Base-by-base conservation (phyloP, 2,888 invertebrate genomes). In the Alsophila aescularia region DNA sequence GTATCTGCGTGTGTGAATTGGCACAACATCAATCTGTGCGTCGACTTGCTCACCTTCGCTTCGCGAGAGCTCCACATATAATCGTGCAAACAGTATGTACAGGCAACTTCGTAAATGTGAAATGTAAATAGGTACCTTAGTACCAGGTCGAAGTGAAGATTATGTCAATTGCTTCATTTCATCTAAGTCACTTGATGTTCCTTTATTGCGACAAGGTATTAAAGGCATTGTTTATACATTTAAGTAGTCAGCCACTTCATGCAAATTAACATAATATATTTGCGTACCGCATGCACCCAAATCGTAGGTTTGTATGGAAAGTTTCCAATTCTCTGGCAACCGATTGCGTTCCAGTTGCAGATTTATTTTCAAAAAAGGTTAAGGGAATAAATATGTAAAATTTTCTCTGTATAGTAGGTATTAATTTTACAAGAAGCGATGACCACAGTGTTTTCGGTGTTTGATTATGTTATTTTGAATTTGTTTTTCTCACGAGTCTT, bases 31-130 rank as follows among this genome's bases (percentile, higher is more conserved):
- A 88, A 87, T 69, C 64, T 58, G 64, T 58, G 62, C 56, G 60
- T 63, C 70, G 77, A 61, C 83, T 70, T 58, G 85, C 77, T 87
- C 85, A 87, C 87, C 87, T 89, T 87, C 87, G 76, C 56, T 58
- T 62, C 70, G 70, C 75, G 60, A 73, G 65, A 67, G 67, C 69
- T 65, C 64, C 61, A 45, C 54, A 44, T 55, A 62, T 65, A 65
- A 67, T 61, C 66, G 58, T 62, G 69, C 45, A 35, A 42, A 42
- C 50, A 45, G 24, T 24, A 24, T 5, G 45, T 54, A 42, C 42
- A 31, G 8, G 32, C 48, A 55, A 49, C 62, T 61, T 55, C 42
- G 15, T 42, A 41, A 58, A 54, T 65, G 9, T 16, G 42, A 41
- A 58, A 54, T 65, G 9, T 9, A 64, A 60, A 57, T 60, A 55